A percentile compares a stretch with the other conserved stretches of the same genome.
Evolutionary conservation across 2,113 vertebrate genomes (phyloP).

Genomic region (Grammomys surdaster): DNA sequence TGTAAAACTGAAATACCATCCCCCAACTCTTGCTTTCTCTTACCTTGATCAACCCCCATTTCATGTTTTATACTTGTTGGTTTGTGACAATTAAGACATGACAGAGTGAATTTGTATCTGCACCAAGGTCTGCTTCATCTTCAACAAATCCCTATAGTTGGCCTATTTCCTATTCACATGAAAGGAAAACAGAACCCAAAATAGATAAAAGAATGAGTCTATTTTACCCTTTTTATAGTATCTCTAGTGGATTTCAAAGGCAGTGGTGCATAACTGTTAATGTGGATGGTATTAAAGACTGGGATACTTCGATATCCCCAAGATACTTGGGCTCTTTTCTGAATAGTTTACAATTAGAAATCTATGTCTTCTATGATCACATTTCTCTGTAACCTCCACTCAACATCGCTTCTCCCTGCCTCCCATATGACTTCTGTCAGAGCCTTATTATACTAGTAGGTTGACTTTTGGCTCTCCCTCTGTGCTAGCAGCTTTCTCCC

Average conservation of each 20-base stretch:
- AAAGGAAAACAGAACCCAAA: constrained; percentile 34
- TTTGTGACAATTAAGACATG: background rate
- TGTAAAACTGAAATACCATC: background rate
- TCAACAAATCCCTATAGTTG: background rate
- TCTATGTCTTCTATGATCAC: background rate
- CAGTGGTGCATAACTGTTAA: background rate
- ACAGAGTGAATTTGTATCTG: background rate
- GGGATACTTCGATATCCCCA: background rate
- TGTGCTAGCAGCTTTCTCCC: background rate
- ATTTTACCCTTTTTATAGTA: background rate
- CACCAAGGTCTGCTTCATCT: background rate
- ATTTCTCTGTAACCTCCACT: background rate
- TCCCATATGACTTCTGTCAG: background rate
- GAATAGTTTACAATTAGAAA: constrained; percentile 23
- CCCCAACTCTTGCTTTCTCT: background rate
- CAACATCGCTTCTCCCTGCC: background rate
- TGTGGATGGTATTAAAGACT: background rate
- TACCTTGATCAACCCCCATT: background rate
- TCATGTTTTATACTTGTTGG: background rate
- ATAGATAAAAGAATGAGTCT: constrained; percentile 21
- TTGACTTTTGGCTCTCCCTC: background rate
- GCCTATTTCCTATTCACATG: background rate
- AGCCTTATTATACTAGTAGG: background rate
- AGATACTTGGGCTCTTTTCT: background rate
- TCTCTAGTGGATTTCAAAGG: background rate